Evolutionary conservation across 2,888 invertebrate species (phyloP).

Genomic region (Noctuana brunneofusca): DNA sequence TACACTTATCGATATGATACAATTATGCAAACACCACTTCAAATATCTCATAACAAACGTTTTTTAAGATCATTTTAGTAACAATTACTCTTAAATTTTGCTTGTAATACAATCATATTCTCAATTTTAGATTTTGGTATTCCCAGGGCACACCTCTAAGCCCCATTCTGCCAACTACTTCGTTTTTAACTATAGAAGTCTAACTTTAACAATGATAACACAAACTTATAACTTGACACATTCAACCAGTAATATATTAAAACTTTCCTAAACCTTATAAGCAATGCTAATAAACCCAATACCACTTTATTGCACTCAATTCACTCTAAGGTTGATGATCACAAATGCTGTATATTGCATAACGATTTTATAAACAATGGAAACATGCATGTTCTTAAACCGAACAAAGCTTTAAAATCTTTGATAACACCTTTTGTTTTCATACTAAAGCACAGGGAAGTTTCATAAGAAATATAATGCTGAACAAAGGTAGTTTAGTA

Average conservation of each 20-base stretch:
- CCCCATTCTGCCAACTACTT: background rate
- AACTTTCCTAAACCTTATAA: too few relatives aligned
- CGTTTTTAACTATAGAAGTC: background rate
- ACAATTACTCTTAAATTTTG: background rate
- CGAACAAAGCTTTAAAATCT: background rate
- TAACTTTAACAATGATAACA: too few relatives aligned
- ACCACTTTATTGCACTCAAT: background rate
- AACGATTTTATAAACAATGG: background rate
- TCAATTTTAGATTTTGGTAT: background rate
- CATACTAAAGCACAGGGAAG: too few relatives aligned
- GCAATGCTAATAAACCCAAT: background rate
- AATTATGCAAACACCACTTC: background rate
- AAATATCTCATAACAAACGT: background rate
- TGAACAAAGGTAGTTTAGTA: too few relatives aligned
- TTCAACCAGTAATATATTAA: background rate
- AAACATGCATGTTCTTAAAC: background rate
- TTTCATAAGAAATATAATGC: too few relatives aligned
- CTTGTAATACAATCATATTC: background rate
- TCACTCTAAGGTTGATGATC: background rate
- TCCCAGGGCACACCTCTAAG: background rate
- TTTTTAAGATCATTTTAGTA: background rate
- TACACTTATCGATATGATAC: slow-evolving; percentile 2
- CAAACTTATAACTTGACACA: background rate
- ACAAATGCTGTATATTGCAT: background rate
- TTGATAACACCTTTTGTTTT: background rate